Base-by-base conservation (phyloP, 37 sponge, comb jelly and placozoan genomes). In the Cliona cf. orientalis region DNA sequence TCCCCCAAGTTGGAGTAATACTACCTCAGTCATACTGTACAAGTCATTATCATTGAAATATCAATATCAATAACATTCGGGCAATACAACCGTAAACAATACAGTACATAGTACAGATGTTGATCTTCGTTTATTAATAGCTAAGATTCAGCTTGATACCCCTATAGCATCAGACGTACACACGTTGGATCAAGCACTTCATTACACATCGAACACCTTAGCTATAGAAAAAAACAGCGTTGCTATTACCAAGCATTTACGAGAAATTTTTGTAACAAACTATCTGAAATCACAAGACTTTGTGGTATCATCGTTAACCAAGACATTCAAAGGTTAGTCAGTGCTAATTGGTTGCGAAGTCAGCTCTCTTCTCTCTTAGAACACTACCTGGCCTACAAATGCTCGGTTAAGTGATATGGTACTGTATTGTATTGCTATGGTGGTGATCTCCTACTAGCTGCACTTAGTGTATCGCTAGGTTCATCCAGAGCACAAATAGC, bases 211-310 rank as follows among this genome's bases (percentile, higher is more conserved):
- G 28, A 12, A 7, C 39, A 31, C 58, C 19, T 33, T 61, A 75
- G 75, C 75, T 58, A 40, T 33, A 58, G 42, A 75, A 75, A 26
- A 59, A 75, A 35, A 75, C 59, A 35, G 75, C 75, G 56, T 40
- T 75, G 2, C 33, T 75, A 12, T 40, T 75, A 11, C 75, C 75
- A 34, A 61, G 58, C 12, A 61, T 75, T 19, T 75, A 34, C 58
- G 61, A 75, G 7, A 38, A 14, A 19, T 75, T n/a, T 75, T 58
- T 6, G 58, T 29, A 23, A 58, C 17, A 58, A 75, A 34, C 5
- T 75, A 5, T 5, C 11, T 26, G 40, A 75, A 75, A 75, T 58
- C 5, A 37, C 39, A 58, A 12, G 5, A 29, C 7, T 58, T 22
- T 21, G 37, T 28, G 25, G 25, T 22, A 75, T 75, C 37, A 34